These are phyloP conservation scores for Halcyon chelicuti DNA, from an alignment of 2,797 vertebrate genomes.

Conservation along the genomic window DNA sequence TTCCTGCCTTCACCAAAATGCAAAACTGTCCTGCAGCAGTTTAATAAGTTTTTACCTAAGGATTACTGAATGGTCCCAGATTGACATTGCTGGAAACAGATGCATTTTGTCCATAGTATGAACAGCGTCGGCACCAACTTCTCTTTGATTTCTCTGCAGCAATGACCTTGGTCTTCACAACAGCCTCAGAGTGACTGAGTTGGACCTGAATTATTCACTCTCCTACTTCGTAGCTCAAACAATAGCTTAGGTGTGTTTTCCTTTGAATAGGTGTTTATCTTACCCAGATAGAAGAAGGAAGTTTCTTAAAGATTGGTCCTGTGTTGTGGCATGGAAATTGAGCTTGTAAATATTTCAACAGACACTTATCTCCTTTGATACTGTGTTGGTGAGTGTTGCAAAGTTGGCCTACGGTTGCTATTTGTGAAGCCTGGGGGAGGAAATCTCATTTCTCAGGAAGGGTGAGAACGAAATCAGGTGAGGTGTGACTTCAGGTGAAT, in stretches of 20 bases:
- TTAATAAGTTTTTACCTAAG: not conserved
- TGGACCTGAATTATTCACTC: not conserved
- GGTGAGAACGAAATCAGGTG: not conserved
- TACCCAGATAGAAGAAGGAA: not conserved
- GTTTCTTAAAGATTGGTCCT: not conserved
- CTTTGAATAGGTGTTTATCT: not conserved
- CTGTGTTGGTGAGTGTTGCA: not conserved
- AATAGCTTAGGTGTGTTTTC: not conserved
- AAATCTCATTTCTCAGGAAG: conserved; percentile 31
- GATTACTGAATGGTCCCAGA: not conserved
- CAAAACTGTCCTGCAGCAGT: not conserved
- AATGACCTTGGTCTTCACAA: not conserved
- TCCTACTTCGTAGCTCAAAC: not conserved
- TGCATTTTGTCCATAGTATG: not conserved
- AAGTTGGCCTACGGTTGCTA: not conserved
- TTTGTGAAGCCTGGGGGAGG: not conserved
- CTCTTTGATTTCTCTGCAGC: not conserved
- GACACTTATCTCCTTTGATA: not conserved
- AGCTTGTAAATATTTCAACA: conserved; percentile 23
- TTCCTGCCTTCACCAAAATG: not conserved
- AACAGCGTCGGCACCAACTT: not conserved
- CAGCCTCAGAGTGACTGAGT: not conserved
- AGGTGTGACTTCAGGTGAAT: not conserved
- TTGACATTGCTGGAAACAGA: not conserved
- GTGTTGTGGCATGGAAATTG: not conserved